Conservation (phyloP, 1,140 invertebrate species). For the Apis laboriosa region DNA sequence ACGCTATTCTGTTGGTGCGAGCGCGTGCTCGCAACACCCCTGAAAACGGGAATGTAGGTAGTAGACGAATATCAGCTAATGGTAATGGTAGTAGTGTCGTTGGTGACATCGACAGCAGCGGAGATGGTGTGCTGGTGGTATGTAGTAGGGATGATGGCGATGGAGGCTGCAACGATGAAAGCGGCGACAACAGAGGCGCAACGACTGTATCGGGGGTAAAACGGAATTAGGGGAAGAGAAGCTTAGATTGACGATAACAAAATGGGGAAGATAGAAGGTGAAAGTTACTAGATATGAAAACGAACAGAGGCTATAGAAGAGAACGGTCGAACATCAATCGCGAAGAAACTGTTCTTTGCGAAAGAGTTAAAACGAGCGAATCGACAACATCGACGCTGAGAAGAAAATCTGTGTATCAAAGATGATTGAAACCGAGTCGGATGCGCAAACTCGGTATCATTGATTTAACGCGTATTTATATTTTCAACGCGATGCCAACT, state of each 20-base stretch:
- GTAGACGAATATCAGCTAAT: not conserved
- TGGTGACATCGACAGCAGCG: not conserved
- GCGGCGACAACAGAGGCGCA: slow-evolving; percentile 8
- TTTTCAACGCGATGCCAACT: slow-evolving; percentile 55
- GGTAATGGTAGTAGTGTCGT: not conserved
- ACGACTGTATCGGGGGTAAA: not conserved
- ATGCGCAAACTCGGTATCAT: slow-evolving; percentile 78
- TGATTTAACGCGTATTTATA: slow-evolving; percentile 76
- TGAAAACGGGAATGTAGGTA: slow-evolving; percentile 11
- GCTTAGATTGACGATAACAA: not conserved
- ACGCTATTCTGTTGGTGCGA: slow-evolving; percentile 30
- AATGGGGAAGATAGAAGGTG: not conserved
- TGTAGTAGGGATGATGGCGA: not conserved
- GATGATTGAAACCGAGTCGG: slow-evolving; percentile 48
- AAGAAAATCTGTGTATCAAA: slow-evolving; percentile 54
- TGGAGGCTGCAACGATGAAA: slow-evolving; percentile 11
- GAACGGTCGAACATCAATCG: slow-evolving; percentile 24
- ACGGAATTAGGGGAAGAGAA: slow-evolving; percentile 16
- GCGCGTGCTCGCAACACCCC: slow-evolving; percentile 24
- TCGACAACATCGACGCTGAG: slow-evolving; percentile 24
- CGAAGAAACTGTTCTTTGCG: slow-evolving; percentile 28
- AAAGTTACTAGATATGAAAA: slow-evolving; percentile 7
- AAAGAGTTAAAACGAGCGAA: slow-evolving; percentile 26
- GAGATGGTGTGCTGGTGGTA: not conserved
- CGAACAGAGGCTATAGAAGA: not conserved